Evolutionary conservation across 2,888 invertebrate genomes (phyloP).

Genomic region (Azorinus chamasolen): DNA sequence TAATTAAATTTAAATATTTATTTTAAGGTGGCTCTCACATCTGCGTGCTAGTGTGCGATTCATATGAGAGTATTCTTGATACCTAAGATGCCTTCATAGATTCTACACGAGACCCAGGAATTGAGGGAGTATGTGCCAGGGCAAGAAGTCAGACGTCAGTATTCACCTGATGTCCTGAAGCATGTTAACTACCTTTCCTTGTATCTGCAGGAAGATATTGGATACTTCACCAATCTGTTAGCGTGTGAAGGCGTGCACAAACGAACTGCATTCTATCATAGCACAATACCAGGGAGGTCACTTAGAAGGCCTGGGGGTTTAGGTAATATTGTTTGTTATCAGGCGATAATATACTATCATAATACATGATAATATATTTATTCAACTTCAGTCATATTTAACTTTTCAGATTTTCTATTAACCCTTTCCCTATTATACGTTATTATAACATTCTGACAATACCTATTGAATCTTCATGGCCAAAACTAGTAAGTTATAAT

Average conservation of each 20-base stretch:
- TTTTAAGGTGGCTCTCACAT: constrained; percentile 33
- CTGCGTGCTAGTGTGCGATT: constrained; percentile 23
- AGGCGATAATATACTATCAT: not conserved
- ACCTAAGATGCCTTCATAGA: constrained; percentile 23
- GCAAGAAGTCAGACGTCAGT: constrained; percentile 16
- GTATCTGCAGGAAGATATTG: constrained; percentile 28
- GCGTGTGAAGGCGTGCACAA: constrained; percentile 20
- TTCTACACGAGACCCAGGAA: constrained; percentile 13
- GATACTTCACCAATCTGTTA: constrained; percentile 27
- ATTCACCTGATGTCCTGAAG: constrained; percentile 26
- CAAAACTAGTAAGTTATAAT: too few relatives aligned
- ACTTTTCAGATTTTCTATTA: too few relatives aligned
- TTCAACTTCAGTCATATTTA: too few relatives aligned
- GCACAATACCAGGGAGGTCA: constrained; percentile 9
- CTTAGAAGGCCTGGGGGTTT: constrained; percentile 15
- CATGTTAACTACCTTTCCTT: constrained; percentile 27
- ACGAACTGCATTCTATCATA: constrained; percentile 11
- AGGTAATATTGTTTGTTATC: constrained; percentile 5
- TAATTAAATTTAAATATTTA: too few relatives aligned
- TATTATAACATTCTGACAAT: too few relatives aligned
- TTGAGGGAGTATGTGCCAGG: constrained; percentile 9
- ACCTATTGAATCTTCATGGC: too few relatives aligned
- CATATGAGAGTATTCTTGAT: constrained; percentile 31
- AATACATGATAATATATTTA: not conserved
- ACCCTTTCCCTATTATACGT: constrained; percentile 4